Evolutionary conservation across 2,113 vertebrate genomes (phyloP), one percentile per base, ranked within the genome.

Genomic region (Okapia johnstoni): DNA sequence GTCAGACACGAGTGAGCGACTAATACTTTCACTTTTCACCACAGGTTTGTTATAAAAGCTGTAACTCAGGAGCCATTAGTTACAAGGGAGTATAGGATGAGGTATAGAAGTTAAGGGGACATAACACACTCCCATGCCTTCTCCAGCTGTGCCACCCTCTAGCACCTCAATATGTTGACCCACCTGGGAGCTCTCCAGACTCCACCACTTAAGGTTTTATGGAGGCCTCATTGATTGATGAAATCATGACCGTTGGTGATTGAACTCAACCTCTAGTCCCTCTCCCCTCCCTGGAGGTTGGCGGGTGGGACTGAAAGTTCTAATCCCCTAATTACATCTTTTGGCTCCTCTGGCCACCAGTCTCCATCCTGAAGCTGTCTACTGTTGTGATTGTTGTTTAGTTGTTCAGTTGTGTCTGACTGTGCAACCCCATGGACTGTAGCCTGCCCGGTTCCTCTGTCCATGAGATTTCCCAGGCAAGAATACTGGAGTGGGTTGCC

Each of bases 111-210:
- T 50, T 23, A 50, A 48, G 17, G 48, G 30, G 50, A 25, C 33
- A 36, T 15, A 23, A 40, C 40, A 40, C 40, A 28, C 48, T 33
- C 23, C 55, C 46, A 4, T 26, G 10, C 16, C 13, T 43, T 86
- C 46, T 50, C 1, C 13, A 12, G 28, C 10, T 17, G 2, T 0
- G 3, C 54, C 21, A 3, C 9, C 13, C 9, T 70, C n/a, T 11
- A 19, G 28, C 12, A 36, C 48, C 36, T 33, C 28, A 23, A 15
- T 21, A 19, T 54, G 21, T 13, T 76, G 28, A 84, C 33, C 48
- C 61, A 46, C 36, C 46, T 33, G 5, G 63, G 77, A 54, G 84
- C 43, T 52, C 50, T 36, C 40, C 4, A 11, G 60, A 17, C 15
- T 2, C 63, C 50, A 17, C 12, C 19, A 14, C 15, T 61, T 43